Evolutionary conservation across 1,140 invertebrate genomes (phyloP).

Genomic region (Pseudomyrmex concolor): DNA sequence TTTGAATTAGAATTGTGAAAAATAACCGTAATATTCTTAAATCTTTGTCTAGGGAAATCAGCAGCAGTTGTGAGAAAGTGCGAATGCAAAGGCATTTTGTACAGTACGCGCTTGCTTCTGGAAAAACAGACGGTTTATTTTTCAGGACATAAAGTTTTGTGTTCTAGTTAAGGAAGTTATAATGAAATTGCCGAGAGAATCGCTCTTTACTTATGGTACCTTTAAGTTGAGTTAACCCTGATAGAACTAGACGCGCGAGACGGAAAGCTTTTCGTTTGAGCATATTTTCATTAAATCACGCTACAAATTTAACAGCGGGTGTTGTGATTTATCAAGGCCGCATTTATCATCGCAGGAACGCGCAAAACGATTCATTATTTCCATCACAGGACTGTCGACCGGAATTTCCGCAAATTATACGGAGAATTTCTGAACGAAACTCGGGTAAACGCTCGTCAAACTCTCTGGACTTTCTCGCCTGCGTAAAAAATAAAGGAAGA

Average conservation of each 20-base stretch:
- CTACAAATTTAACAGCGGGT: slow-evolving; percentile 45
- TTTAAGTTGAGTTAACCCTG: slow-evolving; percentile 40
- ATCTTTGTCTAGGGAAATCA: not conserved
- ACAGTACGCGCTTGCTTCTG: not conserved
- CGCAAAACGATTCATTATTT: slow-evolving; percentile 50
- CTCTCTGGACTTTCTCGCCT: slow-evolving; percentile 46
- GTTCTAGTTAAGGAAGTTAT: not conserved
- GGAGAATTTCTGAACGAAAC: slow-evolving; percentile 45
- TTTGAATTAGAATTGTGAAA: slow-evolving; percentile 2
- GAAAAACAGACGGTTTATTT: slow-evolving; percentile 19
- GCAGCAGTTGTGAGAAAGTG: not conserved
- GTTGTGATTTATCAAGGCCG: slow-evolving; percentile 46
- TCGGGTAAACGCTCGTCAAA: slow-evolving; percentile 50
- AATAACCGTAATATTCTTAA: slow-evolving; percentile 3
- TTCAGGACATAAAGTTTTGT: slow-evolving; percentile 7
- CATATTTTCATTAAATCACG: slow-evolving; percentile 47
- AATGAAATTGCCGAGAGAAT: slow-evolving; percentile 27
- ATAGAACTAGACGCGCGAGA: slow-evolving; percentile 22
- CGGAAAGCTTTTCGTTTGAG: slow-evolving; percentile 25
- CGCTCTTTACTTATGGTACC: slow-evolving; percentile 1
- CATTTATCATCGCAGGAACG: slow-evolving; percentile 27
- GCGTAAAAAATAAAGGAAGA: slow-evolving; percentile 52
- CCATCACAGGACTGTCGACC: slow-evolving; percentile 21
- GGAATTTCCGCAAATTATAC: slow-evolving; percentile 28
- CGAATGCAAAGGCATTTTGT: not conserved